phyloP scores from a whole-genome alignment of 2,888 invertebrate species.

The Patella depressa region DNA sequence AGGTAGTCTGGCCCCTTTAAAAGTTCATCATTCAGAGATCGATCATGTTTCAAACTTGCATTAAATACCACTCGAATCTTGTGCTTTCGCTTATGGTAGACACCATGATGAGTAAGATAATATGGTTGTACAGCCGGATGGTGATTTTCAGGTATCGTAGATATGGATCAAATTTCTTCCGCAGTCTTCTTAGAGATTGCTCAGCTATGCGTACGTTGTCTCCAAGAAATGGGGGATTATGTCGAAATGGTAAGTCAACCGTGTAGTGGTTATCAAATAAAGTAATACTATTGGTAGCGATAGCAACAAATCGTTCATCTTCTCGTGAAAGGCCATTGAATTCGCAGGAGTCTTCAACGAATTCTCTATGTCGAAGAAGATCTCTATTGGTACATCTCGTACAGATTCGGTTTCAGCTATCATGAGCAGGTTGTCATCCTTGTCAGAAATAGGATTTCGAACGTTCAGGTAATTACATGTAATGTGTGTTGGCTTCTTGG shows the following conservation, averaged over 20 bases:
- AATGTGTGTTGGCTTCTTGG: neutral
- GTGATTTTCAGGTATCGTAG: neutral
- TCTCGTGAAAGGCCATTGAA: conserved; percentile 1
- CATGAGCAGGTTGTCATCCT: neutral
- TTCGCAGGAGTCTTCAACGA: neutral
- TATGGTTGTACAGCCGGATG: neutral
- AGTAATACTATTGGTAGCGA: conserved; percentile 13
- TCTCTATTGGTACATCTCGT: neutral
- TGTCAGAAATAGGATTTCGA: neutral
- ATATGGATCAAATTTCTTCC: conserved; percentile 10
- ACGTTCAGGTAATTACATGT: neutral
- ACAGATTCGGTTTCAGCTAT: neutral
- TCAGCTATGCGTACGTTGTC: conserved; percentile 27
- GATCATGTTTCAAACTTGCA: conserved; percentile 30
- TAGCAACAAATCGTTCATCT: conserved; percentile 15
- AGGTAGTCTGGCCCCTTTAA: neutral
- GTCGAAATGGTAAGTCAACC: conserved; percentile 30
- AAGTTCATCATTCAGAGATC: conserved; percentile 29
- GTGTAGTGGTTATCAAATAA: neutral
- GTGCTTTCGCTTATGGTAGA: neutral
- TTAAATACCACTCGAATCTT: conserved; percentile 37
- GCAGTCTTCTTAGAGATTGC: neutral
- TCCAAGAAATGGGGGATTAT: conserved; percentile 14
- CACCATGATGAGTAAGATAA: conserved; percentile 13
- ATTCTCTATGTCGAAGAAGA: conserved; percentile 19